Conservation (phyloP, 2,888 invertebrate genomes). For the Limnephilus marmoratus region DNA sequence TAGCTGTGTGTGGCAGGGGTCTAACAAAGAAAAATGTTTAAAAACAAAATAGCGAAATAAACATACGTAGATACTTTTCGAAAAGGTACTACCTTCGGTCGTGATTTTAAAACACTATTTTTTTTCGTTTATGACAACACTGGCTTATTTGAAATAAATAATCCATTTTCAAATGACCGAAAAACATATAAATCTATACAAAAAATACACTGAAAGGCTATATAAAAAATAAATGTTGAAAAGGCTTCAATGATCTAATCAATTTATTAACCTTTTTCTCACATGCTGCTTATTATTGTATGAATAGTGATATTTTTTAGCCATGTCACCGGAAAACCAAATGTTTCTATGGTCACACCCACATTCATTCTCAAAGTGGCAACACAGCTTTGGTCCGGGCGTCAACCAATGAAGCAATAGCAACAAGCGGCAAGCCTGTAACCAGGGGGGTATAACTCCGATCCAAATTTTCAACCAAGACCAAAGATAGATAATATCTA, state of each 20-base stretch:
- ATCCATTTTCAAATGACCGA: not conserved
- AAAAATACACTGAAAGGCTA: not conserved
- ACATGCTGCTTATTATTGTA: not conserved
- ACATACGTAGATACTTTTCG: not conserved
- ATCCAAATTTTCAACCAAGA: no score
- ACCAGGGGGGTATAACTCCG: no score
- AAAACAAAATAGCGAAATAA: not conserved
- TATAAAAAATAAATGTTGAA: not conserved
- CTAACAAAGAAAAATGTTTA: not conserved
- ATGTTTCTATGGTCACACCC: slow-evolving; percentile 51
- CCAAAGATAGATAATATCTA: no score
- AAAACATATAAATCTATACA: not conserved
- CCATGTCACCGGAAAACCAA: not conserved
- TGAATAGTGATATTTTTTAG: not conserved
- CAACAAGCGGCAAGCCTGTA: slow-evolving; percentile 50
- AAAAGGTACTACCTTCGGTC: not conserved
- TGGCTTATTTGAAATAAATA: not conserved
- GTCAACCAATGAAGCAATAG: slow-evolving; percentile 55
- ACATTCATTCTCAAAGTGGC: slow-evolving; percentile 40
- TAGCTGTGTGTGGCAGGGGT: no score
- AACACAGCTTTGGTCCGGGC: slow-evolving; percentile 51
- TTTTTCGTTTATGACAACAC: not conserved
- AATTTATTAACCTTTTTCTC: not conserved
- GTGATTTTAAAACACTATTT: not conserved
- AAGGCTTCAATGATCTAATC: not conserved